These are phyloP conservation scores for Holothuria scabra DNA, from an alignment of 53 echinoderm and acorn worm genomes.

Conservation along the genomic window DNA sequence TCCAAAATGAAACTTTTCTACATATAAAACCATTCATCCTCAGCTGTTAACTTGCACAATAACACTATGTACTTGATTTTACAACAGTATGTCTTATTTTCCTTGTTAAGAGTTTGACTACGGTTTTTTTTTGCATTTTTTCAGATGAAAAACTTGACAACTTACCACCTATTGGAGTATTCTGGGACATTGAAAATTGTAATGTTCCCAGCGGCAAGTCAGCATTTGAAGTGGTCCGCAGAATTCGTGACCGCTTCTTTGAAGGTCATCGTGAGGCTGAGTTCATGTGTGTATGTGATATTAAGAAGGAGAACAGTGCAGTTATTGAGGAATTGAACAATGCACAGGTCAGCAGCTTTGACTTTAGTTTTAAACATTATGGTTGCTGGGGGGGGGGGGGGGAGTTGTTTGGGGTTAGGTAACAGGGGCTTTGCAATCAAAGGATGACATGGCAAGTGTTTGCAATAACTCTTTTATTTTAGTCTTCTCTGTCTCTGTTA, in stretches of 20 bases:
- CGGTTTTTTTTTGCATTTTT: neutral
- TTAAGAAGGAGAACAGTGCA: conserved; percentile 83
- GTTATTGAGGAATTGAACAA: conserved; percentile 97
- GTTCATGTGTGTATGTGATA: conserved; percentile 99
- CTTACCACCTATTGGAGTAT: conserved; percentile 89
- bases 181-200: conserved; percentile 99
- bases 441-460: too few species aligned
- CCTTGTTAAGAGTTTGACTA: neutral
- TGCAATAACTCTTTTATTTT: too few species aligned
- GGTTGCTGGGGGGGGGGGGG: too few species aligned
- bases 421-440: too few species aligned
- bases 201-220: conserved; percentile 92
- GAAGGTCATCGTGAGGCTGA: conserved; percentile 89
- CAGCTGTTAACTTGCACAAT: too few species aligned
- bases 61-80: too few species aligned
- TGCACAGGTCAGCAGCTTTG: conserved; percentile 78
- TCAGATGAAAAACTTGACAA: conserved; percentile 60
- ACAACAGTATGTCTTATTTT: neutral
- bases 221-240: conserved; percentile 84
- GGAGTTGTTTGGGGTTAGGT: too few species aligned
- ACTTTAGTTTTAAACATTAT: too few species aligned
- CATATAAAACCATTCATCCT: too few species aligned
- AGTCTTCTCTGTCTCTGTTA: too few species aligned
- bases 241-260: conserved; percentile 88
- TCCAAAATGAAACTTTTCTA: too few species aligned